Conservation (phyloP, 2,888 invertebrate genomes). For the Buathra laborator region DNA sequence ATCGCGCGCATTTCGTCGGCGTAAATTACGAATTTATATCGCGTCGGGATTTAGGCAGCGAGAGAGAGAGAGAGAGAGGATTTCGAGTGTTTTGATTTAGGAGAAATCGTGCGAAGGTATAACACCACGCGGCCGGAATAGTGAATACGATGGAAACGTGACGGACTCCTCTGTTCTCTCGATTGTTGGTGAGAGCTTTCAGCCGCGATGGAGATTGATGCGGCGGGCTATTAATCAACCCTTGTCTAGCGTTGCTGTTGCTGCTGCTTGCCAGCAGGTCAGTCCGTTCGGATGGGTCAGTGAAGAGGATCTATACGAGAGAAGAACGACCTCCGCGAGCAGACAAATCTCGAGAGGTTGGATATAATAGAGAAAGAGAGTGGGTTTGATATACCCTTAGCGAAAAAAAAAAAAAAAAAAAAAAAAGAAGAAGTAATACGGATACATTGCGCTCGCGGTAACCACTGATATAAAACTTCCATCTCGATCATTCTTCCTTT, state of each 20-base stretch:
- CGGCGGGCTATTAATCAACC: slow-evolving; percentile 78
- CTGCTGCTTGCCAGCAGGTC: slow-evolving; percentile 2
- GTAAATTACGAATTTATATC: background rate
- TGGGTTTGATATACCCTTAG: slow-evolving; percentile 5
- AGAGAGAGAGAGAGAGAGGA: background rate
- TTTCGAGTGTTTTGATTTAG: slow-evolving; percentile 55
- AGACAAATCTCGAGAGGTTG: slow-evolving; percentile 26
- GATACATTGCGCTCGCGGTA: slow-evolving; percentile 69
- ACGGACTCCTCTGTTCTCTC: slow-evolving; percentile 14
- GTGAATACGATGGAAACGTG: slow-evolving; percentile 50
- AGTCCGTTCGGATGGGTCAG: slow-evolving; percentile 31
- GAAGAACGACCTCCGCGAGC: slow-evolving; percentile 3
- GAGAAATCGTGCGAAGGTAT: slow-evolving; percentile 10
- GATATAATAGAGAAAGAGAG: slow-evolving; percentile 28
- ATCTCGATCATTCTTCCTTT: slow-evolving; percentile 51
- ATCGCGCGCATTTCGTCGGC: background rate
- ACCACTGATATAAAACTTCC: slow-evolving; percentile 22
- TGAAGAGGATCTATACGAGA: slow-evolving; percentile 19
- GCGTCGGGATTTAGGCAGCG: background rate
- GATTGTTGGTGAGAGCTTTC: slow-evolving; percentile 69
- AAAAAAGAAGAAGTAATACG: slow-evolving; percentile 74
- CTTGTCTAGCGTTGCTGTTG: slow-evolving; percentile 66
- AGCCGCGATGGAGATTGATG: slow-evolving; percentile 80
- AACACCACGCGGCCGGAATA: background rate
- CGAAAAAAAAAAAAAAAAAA: slow-evolving; percentile 24